Evolutionary conservation across 2,113 vertebrate genomes (phyloP).

Genomic region (Boulengeromyrus knoepffleri): DNA sequence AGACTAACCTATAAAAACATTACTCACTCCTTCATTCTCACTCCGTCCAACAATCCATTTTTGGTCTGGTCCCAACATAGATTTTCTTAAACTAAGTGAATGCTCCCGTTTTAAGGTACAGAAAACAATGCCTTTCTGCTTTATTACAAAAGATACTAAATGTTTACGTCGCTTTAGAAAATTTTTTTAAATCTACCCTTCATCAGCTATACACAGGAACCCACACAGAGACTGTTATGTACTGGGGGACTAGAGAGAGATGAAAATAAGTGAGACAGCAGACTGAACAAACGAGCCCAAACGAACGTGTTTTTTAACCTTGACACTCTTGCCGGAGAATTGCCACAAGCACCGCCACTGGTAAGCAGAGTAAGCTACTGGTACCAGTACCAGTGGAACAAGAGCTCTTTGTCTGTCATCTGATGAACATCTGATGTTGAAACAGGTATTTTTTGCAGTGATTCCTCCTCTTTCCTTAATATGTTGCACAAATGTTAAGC

Average conservation of each 20-base stretch:
- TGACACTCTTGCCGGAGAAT: neutral
- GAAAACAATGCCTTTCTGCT: neutral
- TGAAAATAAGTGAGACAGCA: neutral
- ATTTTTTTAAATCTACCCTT: neutral
- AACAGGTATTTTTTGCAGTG: neutral
- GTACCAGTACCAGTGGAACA: neutral
- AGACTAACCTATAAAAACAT: neutral
- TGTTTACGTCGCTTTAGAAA: neutral
- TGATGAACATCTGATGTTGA: constrained; percentile 17
- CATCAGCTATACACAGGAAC: neutral
- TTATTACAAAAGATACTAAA: neutral
- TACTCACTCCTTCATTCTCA: neutral
- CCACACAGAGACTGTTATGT: neutral
- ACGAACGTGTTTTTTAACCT: neutral
- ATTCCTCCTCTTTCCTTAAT: constrained; percentile 16
- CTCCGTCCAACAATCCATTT: neutral
- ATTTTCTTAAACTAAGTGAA: neutral
- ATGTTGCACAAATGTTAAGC: constrained; percentile 9
- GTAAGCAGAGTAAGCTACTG: neutral
- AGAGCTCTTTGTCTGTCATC: neutral
- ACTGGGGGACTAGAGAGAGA: neutral
- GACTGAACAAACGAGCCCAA: neutral
- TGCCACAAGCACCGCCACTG: neutral
- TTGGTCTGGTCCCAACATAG: neutral
- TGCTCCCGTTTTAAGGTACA: neutral